A percentile compares a stretch with the other conserved stretches of the same genome.
phyloP scores from a whole-genome alignment of 2,113 vertebrate genomes.

The Megaceryle maxima region DNA sequence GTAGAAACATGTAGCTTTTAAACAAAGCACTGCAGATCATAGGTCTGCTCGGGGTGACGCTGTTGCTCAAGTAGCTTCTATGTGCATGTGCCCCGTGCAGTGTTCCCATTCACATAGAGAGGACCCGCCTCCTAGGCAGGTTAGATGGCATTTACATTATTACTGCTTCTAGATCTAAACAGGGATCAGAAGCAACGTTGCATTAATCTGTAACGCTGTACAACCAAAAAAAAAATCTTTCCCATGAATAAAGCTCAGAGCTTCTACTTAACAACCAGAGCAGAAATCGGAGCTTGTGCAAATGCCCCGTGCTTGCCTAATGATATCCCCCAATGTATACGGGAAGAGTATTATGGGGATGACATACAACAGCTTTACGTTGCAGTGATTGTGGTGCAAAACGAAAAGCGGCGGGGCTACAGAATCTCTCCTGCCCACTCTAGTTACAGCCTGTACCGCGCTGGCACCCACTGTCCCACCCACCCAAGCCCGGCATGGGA shows the following conservation, averaged over 20 bases:
- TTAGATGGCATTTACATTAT: background rate
- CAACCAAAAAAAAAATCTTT: background rate
- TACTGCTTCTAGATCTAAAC: background rate
- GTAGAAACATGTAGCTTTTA: background rate
- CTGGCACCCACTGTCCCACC: background rate
- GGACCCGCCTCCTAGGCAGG: too few relatives aligned
- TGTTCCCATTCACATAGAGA: background rate
- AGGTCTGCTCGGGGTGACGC: background rate
- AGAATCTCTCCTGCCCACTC: accelerated
- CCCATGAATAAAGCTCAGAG: background rate
- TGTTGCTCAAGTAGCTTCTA: accelerated
- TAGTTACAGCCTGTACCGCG: too few relatives aligned
- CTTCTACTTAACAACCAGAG: background rate
- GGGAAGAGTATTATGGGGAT: background rate
- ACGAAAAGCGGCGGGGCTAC: too few relatives aligned
- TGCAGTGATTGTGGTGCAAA: too few relatives aligned
- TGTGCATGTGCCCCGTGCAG: accelerated
- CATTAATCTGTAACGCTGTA: background rate
- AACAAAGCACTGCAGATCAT: accelerated
- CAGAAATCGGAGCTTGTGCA: background rate
- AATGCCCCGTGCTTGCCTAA: background rate
- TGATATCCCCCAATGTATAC: accelerated
- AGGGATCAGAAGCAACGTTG: background rate
- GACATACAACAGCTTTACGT: background rate
- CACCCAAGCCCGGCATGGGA: background rate